Evolutionary conservation across 2,113 vertebrate species (phyloP).

Genomic region (Butastur rufipennis): DNA sequence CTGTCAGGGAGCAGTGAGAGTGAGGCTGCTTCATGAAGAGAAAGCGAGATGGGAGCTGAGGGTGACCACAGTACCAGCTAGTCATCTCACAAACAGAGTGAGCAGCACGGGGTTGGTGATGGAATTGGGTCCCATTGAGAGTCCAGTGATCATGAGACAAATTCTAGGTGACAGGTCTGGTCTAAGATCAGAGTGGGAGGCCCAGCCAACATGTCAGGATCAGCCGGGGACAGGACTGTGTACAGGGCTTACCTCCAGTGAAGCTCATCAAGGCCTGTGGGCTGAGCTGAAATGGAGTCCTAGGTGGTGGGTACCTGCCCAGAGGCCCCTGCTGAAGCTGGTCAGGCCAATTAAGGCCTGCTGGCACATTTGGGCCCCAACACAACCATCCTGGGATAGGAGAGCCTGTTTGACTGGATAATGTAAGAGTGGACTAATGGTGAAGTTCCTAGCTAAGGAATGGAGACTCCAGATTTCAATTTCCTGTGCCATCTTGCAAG

Average conservation of each 20-base stretch:
- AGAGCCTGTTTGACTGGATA: not conserved
- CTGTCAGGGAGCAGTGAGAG: not conserved
- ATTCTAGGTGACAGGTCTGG: not conserved
- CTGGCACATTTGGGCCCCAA: rapidly evolving
- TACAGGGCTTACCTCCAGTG: not conserved
- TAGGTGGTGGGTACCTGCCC: not conserved
- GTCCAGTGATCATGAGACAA: not conserved
- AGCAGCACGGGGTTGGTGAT: not conserved
- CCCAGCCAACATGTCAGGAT: too few species aligned
- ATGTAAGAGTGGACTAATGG: not conserved
- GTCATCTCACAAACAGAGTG: not conserved
- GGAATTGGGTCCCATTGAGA: not conserved
- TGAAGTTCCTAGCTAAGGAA: not conserved
- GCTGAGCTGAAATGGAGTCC: not conserved
- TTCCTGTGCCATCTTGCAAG: not conserved
- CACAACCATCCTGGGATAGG: not conserved
- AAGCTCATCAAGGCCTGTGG: not conserved
- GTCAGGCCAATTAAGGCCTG: not conserved
- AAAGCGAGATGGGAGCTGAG: not conserved
- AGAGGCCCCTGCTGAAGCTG: not conserved
- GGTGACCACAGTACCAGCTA: rapidly evolving
- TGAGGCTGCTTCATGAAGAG: not conserved
- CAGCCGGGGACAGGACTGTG: not conserved
- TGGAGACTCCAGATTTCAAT: not conserved
- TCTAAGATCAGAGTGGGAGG: not conserved